Conservation (phyloP, 2,113 vertebrate genomes). For the Tyto alba region DNA sequence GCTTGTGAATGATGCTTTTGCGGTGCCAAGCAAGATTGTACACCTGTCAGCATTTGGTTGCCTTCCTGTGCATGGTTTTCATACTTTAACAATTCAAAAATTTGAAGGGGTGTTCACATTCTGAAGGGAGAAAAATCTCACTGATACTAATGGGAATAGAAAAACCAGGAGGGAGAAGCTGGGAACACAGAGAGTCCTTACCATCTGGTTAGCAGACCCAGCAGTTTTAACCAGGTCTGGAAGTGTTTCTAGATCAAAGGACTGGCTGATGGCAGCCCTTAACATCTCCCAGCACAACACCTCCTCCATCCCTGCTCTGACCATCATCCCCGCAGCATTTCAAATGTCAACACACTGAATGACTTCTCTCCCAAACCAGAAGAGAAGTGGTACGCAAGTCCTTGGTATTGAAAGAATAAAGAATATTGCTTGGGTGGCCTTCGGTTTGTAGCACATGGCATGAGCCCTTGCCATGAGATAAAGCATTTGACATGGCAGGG, state of each 20-base stretch:
- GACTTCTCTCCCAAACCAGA: neutral
- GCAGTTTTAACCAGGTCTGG: neutral
- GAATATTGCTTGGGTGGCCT: neutral
- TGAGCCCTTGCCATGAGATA: neutral
- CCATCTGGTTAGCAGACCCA: conserved; percentile 24
- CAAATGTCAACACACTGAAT: neutral
- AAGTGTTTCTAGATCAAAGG: conserved; percentile 46
- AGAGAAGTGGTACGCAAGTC: neutral
- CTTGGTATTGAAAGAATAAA: neutral
- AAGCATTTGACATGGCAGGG: neutral
- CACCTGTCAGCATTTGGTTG: neutral
- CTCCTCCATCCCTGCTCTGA: neutral
- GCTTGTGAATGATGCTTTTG: neutral
- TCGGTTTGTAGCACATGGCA: neutral
- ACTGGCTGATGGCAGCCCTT: neutral
- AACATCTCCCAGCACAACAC: neutral
- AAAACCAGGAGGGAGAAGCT: neutral
- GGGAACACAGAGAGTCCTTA: neutral
- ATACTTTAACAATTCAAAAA: neutral
- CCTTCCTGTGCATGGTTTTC: neutral
- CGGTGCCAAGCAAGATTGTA: neutral
- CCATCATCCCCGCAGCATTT: neutral
- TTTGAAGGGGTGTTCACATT: neutral
- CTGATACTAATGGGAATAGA: neutral
- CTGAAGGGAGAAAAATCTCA: neutral